phyloP scores from a whole-genome alignment of 2,888 invertebrate species.

The Platerodrilus igneus region DNA sequence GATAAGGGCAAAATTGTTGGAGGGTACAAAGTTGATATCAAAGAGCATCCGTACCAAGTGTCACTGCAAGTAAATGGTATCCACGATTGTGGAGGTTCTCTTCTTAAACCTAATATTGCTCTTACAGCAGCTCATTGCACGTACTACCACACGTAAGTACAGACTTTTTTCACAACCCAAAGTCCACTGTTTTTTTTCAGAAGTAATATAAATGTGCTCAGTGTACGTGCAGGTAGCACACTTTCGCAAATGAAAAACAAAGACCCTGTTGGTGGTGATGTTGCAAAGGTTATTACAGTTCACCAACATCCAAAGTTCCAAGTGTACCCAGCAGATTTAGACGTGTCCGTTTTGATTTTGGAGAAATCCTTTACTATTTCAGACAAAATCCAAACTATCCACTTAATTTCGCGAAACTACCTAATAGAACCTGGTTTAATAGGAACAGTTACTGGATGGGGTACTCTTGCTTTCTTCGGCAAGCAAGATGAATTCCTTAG shows the following conservation, averaged over 20 bases:
- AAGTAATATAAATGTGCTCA: too few species aligned
- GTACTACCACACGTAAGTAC: too few species aligned
- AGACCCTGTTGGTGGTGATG: constrained; percentile 2
- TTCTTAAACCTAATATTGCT: constrained; percentile 5
- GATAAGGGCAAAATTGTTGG: constrained; percentile 11
- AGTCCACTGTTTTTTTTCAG: too few species aligned
- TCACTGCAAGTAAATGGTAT: neutral
- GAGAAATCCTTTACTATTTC: neutral
- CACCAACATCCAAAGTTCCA: constrained; percentile 7
- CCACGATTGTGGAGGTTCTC: constrained; percentile 7
- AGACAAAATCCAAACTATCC: constrained; percentile 1
- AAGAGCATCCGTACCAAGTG: constrained; percentile 10
- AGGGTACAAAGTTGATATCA: constrained; percentile 2
- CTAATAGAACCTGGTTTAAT: neutral
- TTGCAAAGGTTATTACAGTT: constrained; percentile 1
- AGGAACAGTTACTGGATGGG: constrained; percentile 10
- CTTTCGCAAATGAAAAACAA: too few species aligned
- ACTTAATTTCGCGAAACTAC: neutral
- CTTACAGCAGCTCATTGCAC: constrained; percentile 15
- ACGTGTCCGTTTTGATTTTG: constrained; percentile 8
- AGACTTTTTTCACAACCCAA: too few species aligned
- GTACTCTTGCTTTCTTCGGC: neutral
- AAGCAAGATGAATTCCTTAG: too few species aligned
- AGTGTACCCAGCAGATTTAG: neutral
- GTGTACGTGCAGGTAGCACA: constrained; percentile 5